phyloP scores from a whole-genome alignment of 2,888 invertebrate species.

The Stegophylla sp. region DNA sequence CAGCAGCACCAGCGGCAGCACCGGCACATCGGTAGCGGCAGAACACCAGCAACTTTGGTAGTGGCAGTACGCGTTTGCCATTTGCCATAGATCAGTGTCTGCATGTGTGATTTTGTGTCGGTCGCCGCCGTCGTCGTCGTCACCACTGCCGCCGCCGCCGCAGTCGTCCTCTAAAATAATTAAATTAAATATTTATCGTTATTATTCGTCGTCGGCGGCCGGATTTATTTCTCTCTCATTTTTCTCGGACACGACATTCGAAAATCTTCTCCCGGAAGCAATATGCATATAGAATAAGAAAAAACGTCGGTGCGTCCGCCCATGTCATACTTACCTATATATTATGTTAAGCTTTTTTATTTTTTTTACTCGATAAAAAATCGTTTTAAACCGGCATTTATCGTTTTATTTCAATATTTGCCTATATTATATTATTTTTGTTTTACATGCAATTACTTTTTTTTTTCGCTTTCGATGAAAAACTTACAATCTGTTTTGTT shows the following conservation, averaged over 20 bases:
- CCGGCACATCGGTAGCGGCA: neutral
- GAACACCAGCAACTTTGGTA: conserved; percentile 16
- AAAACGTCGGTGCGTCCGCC: neutral
- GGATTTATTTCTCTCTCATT: neutral
- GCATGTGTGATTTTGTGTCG: conserved; percentile 3
- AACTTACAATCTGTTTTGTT: conserved; percentile 22
- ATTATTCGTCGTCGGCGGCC: neutral
- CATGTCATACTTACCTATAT: neutral
- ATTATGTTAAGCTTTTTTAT: neutral
- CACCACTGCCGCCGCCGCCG: neutral
- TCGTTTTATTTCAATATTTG: too few relatives aligned
- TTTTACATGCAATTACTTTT: too few relatives aligned
- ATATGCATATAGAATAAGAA: neutral
- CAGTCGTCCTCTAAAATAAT: conserved; percentile 10
- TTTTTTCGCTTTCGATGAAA: neutral
- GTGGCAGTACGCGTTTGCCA: conserved; percentile 31
- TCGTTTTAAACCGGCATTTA: neutral
- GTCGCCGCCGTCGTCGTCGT: neutral
- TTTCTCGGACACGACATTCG: neutral
- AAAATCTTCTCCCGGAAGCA: neutral
- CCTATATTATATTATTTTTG: too few relatives aligned
- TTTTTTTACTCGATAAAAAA: neutral
- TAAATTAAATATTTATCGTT: neutral
- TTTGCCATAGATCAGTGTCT: conserved; percentile 27
- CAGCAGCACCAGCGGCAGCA: neutral